Evolutionary conservation across 2,113 vertebrate genomes (phyloP), one percentile per base, ranked within the genome.

Genomic region (Sturnus vulgaris): DNA sequence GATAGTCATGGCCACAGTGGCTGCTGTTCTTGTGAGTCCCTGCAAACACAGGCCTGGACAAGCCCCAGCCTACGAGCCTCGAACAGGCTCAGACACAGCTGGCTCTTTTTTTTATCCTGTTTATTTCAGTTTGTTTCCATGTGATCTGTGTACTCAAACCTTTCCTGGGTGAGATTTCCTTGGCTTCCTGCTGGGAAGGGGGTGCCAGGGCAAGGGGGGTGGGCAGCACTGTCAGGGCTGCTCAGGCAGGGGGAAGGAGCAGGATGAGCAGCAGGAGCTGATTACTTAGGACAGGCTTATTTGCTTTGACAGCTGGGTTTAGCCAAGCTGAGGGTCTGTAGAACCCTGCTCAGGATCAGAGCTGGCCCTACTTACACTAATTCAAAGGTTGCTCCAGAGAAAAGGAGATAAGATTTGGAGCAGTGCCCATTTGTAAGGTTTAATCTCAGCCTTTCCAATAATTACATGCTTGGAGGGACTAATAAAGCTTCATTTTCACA

Each of bases 71-170:
- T 13, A 66, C 88, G 28, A 89, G 93, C 87, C 75, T 44, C 8
- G 13, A 92, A 87, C 94, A 96, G 90, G 95, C 85, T 95, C 94
- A 90, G 90, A 33, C 96, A 93, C 75, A 94, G 84, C 87, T 92
- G 63, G 49, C 4, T 37, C 50, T 57, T 19, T 47, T 12, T 66
- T 19, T 19, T 15, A n/a, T 79, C 24, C 73, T 91, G 85, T 93
- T 96, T 76, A 86, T 95, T 96, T 94, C 73, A 12, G 63, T 82
- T 91, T 82, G 66, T 91, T 92, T 95, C 91, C 73, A 92, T 61
- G 84, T 82, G 91, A 82, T 95, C 66, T 65, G 6, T 53, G 72
- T 87, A 42, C 80, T 49, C n/a, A 25, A 27, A 64, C 63, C 88
- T 63, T 63, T 44, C 83, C 88, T 35, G 30, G 86, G 72, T 88